Evolutionary conservation across 2,888 invertebrate species (phyloP), one percentile per base, ranked within the genome.

Genomic region (Drosophila siamana): DNA sequence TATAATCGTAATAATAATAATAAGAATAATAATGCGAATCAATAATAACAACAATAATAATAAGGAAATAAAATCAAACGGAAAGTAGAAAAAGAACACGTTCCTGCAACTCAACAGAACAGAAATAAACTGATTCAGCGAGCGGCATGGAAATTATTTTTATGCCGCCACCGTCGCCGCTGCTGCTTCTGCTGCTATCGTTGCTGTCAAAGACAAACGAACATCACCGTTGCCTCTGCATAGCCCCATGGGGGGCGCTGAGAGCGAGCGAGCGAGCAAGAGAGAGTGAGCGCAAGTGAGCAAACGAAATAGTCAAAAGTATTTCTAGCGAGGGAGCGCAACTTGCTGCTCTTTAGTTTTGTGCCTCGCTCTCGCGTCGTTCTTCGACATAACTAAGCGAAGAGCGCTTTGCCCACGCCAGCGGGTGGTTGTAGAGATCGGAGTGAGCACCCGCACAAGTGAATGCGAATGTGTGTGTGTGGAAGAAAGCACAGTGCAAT

Each of bases 61-160:
- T 88, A 91, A 91, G 89, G 90, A 86, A 90, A 89, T 88, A 87
- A 91, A 91, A 92, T 86, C 89, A 86, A 91, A 91, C 91, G 86
- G 91, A 92, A 91, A 91, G 91, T 88, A 91, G 90, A 92, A 91
- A 90, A 91, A 85, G 74, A 91, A 88, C 85, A 90, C 89, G 91
- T 89, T 91, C 91, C 90, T 91, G 91, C 91, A 91, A 91, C 91
- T 89, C 83, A 92, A 92, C 88, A 90, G 91, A 91, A 91, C 91
- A 88, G 91, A 91, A 91, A 92, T 91, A 91, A 91, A 91, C 92
- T 91, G 89, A 91, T 87, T 80, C 72, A 62, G 51, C 59, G 78
- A 86, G 75, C 56, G 74, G 62, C 70, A 77, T 82, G 85, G 71
- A 83, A 81, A 86, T 86, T 88, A 83, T 83, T 83, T 83, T 78